These are phyloP conservation scores for Okamejei kenojei DNA, from an alignment of 2,797 vertebrate genomes.

Conservation along the genomic window DNA sequence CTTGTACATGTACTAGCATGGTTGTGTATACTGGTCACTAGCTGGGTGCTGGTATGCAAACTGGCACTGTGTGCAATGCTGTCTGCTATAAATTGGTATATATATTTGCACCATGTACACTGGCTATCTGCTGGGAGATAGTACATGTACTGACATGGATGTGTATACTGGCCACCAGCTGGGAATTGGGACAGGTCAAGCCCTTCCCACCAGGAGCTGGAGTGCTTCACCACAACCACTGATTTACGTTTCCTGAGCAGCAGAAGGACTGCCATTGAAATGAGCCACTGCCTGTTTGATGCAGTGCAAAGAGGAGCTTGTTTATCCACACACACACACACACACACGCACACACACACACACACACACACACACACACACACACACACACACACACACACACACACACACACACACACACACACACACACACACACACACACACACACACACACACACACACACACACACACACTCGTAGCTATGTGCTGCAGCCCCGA, in stretches of 20 bases:
- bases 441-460: neutral
- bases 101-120: no score
- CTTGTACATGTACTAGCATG: neutral
- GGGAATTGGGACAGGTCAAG: neutral
- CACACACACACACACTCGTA: neutral
- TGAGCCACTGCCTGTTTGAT: neutral
- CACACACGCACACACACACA: neutral
- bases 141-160: neutral
- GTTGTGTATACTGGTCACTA: neutral
- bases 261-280: neutral
- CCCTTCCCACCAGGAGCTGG: neutral
- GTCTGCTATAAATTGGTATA: no score
- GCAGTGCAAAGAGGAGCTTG: constrained; percentile 18
- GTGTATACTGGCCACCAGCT: neutral
- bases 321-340: neutral
- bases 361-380: neutral
- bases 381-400: neutral
- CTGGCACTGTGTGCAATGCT: no score
- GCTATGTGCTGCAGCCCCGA: neutral
- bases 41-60: neutral
- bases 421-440: no score
- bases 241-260: neutral
- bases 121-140: neutral
- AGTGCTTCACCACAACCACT: neutral
- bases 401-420: neutral